Conservation (phyloP, 2,113 vertebrate genomes). For the Ranitomeya imitator region DNA sequence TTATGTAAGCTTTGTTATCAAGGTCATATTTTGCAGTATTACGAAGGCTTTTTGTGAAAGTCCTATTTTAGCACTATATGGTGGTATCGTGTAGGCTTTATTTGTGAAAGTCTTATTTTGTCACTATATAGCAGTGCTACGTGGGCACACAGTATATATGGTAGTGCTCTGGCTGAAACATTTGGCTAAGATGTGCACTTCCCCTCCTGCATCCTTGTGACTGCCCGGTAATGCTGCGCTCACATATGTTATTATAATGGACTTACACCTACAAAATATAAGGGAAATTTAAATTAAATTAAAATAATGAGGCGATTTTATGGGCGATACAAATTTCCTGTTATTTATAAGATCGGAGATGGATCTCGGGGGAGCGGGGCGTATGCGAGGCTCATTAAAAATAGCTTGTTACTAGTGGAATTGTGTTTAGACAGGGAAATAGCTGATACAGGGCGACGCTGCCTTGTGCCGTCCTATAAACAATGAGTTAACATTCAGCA, state of each 20-base stretch:
- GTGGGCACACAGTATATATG: too few species aligned
- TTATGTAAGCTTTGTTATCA: too few species aligned
- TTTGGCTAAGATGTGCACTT: neutral
- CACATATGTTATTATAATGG: neutral
- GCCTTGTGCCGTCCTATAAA: neutral
- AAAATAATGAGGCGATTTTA: constrained; percentile 9
- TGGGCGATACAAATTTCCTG: constrained; percentile 12
- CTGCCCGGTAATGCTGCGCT: neutral
- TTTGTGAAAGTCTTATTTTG: neutral
- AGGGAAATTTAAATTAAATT: neutral
- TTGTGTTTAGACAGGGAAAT: constrained; percentile 32
- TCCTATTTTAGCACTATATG: neutral
- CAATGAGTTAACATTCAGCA: neutral
- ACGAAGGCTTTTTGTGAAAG: neutral
- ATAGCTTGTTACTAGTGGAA: constrained; percentile 34
- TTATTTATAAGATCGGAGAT: constrained; percentile 11
- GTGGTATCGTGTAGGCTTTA: neutral
- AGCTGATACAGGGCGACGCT: neutral
- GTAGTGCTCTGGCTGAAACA: too few species aligned
- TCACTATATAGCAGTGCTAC: neutral
- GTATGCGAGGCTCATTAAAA: neutral
- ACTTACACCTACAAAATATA: neutral
- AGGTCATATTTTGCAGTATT: neutral
- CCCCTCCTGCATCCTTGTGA: neutral
- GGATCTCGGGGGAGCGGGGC: neutral